Conservation (phyloP, 2,797 vertebrate genomes). For the Pseudotriccus pelzelni region DNA sequence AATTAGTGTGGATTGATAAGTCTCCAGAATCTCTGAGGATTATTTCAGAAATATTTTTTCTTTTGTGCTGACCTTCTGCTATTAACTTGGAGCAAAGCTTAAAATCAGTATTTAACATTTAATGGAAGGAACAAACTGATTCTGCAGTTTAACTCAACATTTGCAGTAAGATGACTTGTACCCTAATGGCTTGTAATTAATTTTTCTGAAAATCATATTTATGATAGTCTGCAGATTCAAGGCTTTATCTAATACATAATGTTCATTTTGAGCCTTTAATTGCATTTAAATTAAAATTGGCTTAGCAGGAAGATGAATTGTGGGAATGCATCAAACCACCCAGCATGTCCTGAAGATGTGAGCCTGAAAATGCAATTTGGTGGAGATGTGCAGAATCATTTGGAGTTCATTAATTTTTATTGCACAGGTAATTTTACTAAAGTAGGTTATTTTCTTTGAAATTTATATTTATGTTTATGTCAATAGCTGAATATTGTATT, state of each 20-base stretch:
- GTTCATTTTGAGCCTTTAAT: constrained; percentile 93
- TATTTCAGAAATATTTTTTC: constrained; percentile 62
- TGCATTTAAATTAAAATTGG: constrained; percentile 94
- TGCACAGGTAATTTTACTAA: constrained; percentile 88
- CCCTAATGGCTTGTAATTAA: constrained; percentile 94
- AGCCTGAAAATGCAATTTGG: constrained; percentile 90
- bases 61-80: constrained; percentile 77
- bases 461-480: constrained; percentile 87
- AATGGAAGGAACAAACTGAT: constrained; percentile 88
- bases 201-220: constrained; percentile 88
- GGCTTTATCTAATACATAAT: constrained; percentile 92
- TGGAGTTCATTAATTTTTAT: constrained; percentile 97
- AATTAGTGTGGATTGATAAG: constrained; percentile 55
- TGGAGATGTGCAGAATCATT: constrained; percentile 84
- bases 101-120: constrained; percentile 88
- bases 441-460: constrained; percentile 85
- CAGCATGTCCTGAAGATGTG: constrained; percentile 88
- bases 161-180: constrained; percentile 89
- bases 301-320: constrained; percentile 91
- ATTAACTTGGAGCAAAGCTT: constrained; percentile 81
- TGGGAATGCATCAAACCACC: constrained; percentile 87
- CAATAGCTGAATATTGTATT: constrained; percentile 81
- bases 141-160: constrained; percentile 88
- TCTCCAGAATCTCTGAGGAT: constrained; percentile 46
- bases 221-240: constrained; percentile 86